These are phyloP conservation scores for Schizopygopsis malacanthus DNA, from an alignment of 2,797 vertebrate species.

Conservation along the genomic window DNA sequence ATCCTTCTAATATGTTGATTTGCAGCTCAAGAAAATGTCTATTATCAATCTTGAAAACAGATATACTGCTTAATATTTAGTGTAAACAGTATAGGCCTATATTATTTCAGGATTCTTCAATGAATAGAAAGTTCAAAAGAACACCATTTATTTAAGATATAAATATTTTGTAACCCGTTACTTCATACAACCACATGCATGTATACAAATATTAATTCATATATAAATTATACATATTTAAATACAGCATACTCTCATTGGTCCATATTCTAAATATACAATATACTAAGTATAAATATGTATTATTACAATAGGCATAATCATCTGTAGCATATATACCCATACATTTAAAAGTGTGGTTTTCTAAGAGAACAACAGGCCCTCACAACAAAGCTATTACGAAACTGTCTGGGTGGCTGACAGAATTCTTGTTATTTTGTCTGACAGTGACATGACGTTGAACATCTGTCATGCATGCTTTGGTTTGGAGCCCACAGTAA, in stretches of 20 bases:
- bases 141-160: neutral
- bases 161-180: neutral
- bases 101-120: neutral
- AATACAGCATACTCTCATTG: neutral
- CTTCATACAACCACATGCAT: too few species aligned
- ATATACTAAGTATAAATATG: neutral
- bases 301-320: neutral
- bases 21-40: neutral
- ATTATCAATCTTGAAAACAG: neutral
- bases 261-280: neutral
- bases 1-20: neutral
- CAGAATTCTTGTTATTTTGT: constrained; percentile 41
- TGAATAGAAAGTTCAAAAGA: neutral
- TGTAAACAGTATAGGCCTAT: neutral
- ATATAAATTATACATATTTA: neutral
- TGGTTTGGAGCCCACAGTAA: constrained; percentile 34
- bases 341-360: neutral
- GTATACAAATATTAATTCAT: neutral
- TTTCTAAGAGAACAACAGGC: neutral
- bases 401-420: constrained; percentile 39
- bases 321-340: neutral
- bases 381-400: constrained; percentile 12
- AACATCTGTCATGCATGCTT: constrained; percentile 54
- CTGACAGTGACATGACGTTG: constrained; percentile 48
- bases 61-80: neutral